A percentile compares a stretch with the other conserved stretches of the same genome.
Conservation (phyloP, 2,113 vertebrate genomes). For the Hyaena hyaena region DNA sequence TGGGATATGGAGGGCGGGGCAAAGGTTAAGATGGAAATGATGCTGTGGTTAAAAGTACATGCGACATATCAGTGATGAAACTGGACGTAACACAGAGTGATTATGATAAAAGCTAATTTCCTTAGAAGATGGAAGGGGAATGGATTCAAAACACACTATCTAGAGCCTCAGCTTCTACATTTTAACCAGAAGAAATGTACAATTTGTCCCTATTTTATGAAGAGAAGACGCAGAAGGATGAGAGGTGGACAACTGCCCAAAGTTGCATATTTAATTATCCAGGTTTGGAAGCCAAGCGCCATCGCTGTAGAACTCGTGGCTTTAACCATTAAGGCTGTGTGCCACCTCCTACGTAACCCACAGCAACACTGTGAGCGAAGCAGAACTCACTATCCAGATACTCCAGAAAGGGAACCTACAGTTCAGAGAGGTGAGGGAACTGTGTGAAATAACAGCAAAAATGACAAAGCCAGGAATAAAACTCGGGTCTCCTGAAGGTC, state of each 20-base stretch:
- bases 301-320: not conserved
- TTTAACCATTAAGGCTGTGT: not conserved
- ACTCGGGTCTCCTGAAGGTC: not conserved
- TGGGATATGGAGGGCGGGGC: not conserved
- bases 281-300: not conserved
- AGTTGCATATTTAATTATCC: not conserved
- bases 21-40: constrained; percentile 17
- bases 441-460: not conserved
- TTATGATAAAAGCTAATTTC: not conserved
- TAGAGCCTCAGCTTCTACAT: not conserved
- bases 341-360: not conserved
- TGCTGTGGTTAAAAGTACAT: not conserved
- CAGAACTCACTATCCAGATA: not conserved
- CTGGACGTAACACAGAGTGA: not conserved
- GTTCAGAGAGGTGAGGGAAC: not conserved
- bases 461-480: not conserved
- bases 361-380: not conserved
- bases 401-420: not conserved
- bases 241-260: not conserved
- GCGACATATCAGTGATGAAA: not conserved
- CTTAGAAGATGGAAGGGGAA: constrained; percentile 19
- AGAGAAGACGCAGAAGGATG: not conserved
- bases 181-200: not conserved
- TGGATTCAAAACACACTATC: not conserved
- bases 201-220: not conserved